A percentile compares a stretch with the other conserved stretches of the same genome.
phyloP scores from a whole-genome alignment of 2,113 vertebrate species.

The Pygathrix nemaeus region DNA sequence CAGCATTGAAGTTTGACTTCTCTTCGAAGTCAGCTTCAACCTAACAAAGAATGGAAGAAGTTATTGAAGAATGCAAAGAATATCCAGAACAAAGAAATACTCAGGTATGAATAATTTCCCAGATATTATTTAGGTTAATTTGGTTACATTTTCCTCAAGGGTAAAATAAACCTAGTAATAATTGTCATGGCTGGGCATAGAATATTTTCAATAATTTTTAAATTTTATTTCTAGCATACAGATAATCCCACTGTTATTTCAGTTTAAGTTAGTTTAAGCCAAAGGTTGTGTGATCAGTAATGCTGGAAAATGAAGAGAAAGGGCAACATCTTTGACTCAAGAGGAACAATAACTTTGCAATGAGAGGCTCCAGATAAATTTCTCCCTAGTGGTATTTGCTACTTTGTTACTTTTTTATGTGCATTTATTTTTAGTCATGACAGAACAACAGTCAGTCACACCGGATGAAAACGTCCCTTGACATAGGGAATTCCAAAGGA shows the following conservation, averaged over 20 bases:
- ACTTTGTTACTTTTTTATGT: constrained; percentile 39
- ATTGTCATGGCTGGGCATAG: constrained; percentile 61
- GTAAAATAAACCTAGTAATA: constrained; percentile 78
- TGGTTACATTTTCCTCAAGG: constrained; percentile 74
- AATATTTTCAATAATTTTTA: constrained; percentile 41
- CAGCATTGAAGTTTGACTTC: constrained; percentile 81
- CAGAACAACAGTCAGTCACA: not conserved
- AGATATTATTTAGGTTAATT: constrained; percentile 74
- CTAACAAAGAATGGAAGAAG: constrained; percentile 69
- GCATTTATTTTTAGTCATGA: constrained; percentile 22
- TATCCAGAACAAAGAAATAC: constrained; percentile 59
- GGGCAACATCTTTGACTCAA: constrained; percentile 24
- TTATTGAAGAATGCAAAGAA: constrained; percentile 76
- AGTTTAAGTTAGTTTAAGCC: constrained; percentile 56
- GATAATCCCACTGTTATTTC: constrained; percentile 68
- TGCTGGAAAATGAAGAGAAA: constrained; percentile 53
- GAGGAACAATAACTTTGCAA: constrained; percentile 28
- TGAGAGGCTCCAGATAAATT: not conserved
- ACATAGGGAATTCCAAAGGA: not conserved
- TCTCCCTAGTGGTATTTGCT: constrained; percentile 31
- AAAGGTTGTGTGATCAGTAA: constrained; percentile 40
- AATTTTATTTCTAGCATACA: not conserved
- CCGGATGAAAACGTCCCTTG: not conserved
- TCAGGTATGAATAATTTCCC: constrained; percentile 76
- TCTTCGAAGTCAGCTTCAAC: constrained; percentile 64